Base-by-base conservation (phyloP, 2,113 vertebrate genomes). In the Chinchilla lanigera region DNA sequence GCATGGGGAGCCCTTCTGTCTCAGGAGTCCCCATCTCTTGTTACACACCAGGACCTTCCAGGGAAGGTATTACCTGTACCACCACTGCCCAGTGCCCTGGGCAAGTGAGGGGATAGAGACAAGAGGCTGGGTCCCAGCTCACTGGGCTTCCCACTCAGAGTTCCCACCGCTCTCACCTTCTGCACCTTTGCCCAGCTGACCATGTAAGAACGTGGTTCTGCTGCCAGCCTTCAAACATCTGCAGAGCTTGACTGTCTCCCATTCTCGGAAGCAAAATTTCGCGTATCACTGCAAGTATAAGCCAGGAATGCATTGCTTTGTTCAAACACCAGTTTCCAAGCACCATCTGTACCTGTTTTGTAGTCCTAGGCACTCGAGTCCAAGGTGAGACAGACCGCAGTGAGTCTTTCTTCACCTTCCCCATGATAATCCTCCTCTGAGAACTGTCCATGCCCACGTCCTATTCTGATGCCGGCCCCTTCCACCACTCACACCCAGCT, bases 371-470 rank as follows among this genome's bases (percentile, higher is more conserved):
- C 61, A 33, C 63, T 73, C 54, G 28, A 38, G 0, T 2, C 44
- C 33, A 30, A 65, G 19, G 41, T 60, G 38, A n/a, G 2, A 38
- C 4, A 17, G 47, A 44, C 92, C 78, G 22, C 11, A 38, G 26
- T 11, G 8, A 28, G n/a, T 81, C 77, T 38, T 30, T 17, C 24
- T 92, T 11, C n/a, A 44, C 30, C 26, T 26, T 90, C 12, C 17
- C 35, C 19, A 11, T 16, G 3, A 20, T 17, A 26, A 8, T 30
- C 12, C 54, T 71, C 54, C n/a, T 8, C 54, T 6, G 35, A n/a
- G 30, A 52, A 7, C 6, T 3, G 17, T 24, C 50, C 13, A 0
- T 2, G 10, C 28, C 12, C 17, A 33, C 2, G 2, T 35, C 24
- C 56, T 12, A 0, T 44, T 24, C 75, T 50, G 63, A 24, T 33